phyloP scores from a whole-genome alignment of 2,888 invertebrate genomes.

The Drosophila vallismaia region DNA sequence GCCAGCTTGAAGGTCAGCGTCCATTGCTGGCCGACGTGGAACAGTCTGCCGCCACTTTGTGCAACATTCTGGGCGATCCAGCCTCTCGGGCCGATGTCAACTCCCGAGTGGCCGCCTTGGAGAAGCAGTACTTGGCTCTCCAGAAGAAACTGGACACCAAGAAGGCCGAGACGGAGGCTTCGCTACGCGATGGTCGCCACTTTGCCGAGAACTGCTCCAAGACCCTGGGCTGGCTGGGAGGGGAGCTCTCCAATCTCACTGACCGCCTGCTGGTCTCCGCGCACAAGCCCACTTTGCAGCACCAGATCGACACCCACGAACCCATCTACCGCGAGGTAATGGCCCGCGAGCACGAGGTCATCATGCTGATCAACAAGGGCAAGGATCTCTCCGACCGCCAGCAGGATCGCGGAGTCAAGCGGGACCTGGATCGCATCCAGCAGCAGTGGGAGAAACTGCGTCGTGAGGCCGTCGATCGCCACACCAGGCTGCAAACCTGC shows the following conservation, averaged over 20 bases:
- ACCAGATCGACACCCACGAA: constrained; percentile 94
- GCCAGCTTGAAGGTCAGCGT: constrained; percentile 94
- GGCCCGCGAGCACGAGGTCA: constrained; percentile 95
- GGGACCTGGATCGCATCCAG: constrained; percentile 94
- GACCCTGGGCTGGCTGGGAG: constrained; percentile 94
- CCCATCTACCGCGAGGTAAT: constrained; percentile 95
- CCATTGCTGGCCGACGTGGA: constrained; percentile 94
- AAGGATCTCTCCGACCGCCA: constrained; percentile 87
- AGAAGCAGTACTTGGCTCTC: constrained; percentile 93
- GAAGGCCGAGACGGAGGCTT: constrained; percentile 95
- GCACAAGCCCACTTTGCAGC: constrained; percentile 91
- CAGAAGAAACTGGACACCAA: constrained; percentile 95
- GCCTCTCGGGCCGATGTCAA: constrained; percentile 95
- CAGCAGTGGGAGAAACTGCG: constrained; percentile 96
- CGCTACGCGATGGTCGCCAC: constrained; percentile 93
- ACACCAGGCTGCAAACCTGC: constrained; percentile 94
- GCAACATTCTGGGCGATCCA: constrained; percentile 94
- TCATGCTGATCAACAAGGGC: constrained; percentile 96
- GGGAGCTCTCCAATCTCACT: constrained; percentile 90
- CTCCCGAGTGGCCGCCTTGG: constrained; percentile 93
- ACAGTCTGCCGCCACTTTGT: constrained; percentile 94
- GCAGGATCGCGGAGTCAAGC: constrained; percentile 86
- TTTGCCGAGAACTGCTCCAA: constrained; percentile 95
- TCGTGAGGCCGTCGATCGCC: constrained; percentile 93
- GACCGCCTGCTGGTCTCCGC: constrained; percentile 94